Conservation (phyloP, 2,113 vertebrate genomes). For the Peromyscus maniculatus region DNA sequence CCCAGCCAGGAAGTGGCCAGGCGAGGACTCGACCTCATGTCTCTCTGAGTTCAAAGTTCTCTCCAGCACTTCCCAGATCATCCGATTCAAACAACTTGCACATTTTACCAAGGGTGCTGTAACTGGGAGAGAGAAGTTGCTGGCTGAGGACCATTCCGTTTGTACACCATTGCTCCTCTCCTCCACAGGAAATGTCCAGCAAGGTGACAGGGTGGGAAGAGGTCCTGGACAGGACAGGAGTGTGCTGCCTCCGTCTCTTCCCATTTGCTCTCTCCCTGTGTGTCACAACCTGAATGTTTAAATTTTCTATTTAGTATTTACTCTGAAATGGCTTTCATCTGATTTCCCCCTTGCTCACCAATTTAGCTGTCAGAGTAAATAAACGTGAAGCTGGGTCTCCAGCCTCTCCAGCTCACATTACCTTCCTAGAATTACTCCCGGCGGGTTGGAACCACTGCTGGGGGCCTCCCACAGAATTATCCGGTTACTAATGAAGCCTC, state of each 20-base stretch:
- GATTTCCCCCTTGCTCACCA: conserved; percentile 86
- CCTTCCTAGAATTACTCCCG: conserved; percentile 87
- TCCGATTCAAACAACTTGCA: background rate
- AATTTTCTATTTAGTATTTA: conserved; percentile 87
- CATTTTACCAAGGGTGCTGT: background rate
- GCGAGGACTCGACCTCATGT: background rate
- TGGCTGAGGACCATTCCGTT: background rate
- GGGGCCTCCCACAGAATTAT: conserved; percentile 87
- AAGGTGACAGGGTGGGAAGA: conserved; percentile 28
- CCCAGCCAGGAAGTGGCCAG: background rate
- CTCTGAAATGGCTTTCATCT: conserved; percentile 89
- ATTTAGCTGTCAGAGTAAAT: conserved; percentile 90
- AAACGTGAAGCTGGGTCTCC: conserved; percentile 85
- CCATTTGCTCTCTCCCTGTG: conserved; percentile 54
- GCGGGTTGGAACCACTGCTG: conserved; percentile 85
- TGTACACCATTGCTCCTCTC: background rate
- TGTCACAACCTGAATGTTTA: conserved; percentile 82
- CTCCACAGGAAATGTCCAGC: conserved; percentile 58
- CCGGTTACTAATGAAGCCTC: conserved; percentile 86
- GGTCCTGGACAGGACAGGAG: background rate
- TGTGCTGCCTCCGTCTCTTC: conserved; percentile 40
- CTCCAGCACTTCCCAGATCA: background rate
- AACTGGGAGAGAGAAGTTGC: background rate
- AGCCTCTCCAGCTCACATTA: conserved; percentile 89
- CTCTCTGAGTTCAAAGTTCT: background rate